A percentile compares a stretch with the other conserved stretches of the same genome.
These are phyloP conservation scores for Caenorhabditis tropicalis DNA, from an alignment of 1,140 invertebrate genomes.

Conservation along the genomic window DNA sequence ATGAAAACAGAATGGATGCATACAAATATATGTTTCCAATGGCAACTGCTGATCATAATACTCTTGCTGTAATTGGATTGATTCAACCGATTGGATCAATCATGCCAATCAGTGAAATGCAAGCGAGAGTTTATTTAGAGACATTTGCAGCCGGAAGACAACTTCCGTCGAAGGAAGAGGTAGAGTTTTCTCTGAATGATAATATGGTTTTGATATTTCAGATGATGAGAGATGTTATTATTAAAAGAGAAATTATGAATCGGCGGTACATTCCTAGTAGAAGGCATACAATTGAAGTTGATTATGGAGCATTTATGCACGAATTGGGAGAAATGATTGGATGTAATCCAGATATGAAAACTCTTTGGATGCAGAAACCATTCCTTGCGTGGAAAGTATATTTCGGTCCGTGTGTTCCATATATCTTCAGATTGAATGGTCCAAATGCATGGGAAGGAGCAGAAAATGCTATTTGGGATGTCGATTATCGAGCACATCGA, in stretches of 20 bases:
- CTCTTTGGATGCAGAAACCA: conserved; percentile 66
- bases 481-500: conserved; percentile 38
- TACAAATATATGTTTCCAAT: conserved; percentile 74
- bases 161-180: conserved; percentile 53
- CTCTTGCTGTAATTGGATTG: conserved; percentile 75
- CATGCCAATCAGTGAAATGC: conserved; percentile 75
- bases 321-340: conserved; percentile 73
- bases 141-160: conserved; percentile 47
- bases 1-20: conserved; percentile 62
- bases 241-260: conserved; percentile 1
- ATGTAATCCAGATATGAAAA: conserved; percentile 67
- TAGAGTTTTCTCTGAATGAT: no score
- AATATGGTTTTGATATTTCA: no score
- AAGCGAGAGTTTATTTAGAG: conserved; percentile 73
- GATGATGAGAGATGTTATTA: conserved; percentile 53
- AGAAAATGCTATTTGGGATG: conserved; percentile 70
- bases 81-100: conserved; percentile 75
- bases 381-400: conserved; percentile 66
- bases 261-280: conserved; percentile 57
- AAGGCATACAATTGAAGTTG: conserved; percentile 71
- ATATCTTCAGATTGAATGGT: conserved; percentile 74
- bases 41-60: conserved; percentile 70
- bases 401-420: conserved; percentile 73
- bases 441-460: conserved; percentile 73
- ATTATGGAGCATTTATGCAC: conserved; percentile 73